Percentiles rank a stretch among this genome's conserved stretches.
Conservation (phyloP, 1,140 invertebrate genomes). For the Papilio glaucus region DNA sequence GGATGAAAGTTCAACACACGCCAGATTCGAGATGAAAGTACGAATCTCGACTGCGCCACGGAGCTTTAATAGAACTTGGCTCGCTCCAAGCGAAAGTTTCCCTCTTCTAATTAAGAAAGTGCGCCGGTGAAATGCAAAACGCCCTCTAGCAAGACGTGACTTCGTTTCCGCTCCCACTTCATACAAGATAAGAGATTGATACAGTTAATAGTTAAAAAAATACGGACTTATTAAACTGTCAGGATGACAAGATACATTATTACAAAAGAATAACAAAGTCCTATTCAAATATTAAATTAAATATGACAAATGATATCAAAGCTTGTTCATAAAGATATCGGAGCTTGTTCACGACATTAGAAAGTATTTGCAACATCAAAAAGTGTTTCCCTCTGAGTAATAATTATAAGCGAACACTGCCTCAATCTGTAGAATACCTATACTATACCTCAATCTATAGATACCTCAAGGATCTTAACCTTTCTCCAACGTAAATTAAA, state of each 20-base stretch:
- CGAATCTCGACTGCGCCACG: background rate
- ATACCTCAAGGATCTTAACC: too few relatives aligned
- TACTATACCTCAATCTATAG: too few relatives aligned
- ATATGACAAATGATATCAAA: background rate
- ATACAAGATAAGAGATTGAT: conserved; percentile 1
- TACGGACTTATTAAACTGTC: background rate
- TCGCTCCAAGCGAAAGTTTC: conserved; percentile 31
- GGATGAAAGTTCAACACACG: conserved; percentile 27
- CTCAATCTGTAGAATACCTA: too few relatives aligned
- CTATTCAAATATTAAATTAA: background rate
- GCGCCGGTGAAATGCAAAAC: conserved; percentile 32
- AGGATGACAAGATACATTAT: background rate
- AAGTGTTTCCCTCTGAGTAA: too few relatives aligned
- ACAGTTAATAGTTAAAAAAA: background rate
- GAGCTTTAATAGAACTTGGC: conserved; percentile 31
- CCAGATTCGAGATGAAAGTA: conserved; percentile 31
- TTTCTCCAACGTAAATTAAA: too few relatives aligned
- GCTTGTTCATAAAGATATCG: too few relatives aligned
- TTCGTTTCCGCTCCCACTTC: conserved; percentile 27
- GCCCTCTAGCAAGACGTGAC: conserved; percentile 11
- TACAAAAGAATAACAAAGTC: background rate
- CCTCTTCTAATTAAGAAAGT: conserved; percentile 33
- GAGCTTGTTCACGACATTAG: background rate
- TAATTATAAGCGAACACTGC: too few relatives aligned
- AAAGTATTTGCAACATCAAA: background rate